Percentiles rank a stretch among this genome's conserved stretches.
These are phyloP conservation scores for Liasis olivaceus DNA, from an alignment of 2,797 vertebrate genomes.

Conservation along the genomic window DNA sequence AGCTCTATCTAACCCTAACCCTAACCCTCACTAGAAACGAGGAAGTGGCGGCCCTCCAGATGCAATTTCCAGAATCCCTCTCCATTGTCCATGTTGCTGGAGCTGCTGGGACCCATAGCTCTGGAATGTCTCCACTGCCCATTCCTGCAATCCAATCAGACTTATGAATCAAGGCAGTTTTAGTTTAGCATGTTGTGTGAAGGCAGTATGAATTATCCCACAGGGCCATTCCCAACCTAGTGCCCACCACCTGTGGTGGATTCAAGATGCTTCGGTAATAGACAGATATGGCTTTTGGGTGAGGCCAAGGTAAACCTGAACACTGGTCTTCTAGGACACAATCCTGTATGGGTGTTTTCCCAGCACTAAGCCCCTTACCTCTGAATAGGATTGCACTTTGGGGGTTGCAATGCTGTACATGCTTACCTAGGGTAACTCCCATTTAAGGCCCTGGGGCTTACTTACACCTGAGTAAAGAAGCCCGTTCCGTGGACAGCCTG, in stretches of 20 bases:
- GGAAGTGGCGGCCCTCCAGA: too few relatives aligned
- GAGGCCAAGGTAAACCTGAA: not conserved
- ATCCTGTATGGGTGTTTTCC: not conserved
- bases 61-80: not conserved
- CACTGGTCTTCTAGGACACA: not conserved
- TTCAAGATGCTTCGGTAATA: not conserved
- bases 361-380: too few relatives aligned
- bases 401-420: too few relatives aligned
- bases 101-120: not conserved
- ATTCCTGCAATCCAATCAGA: not conserved
- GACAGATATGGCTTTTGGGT: not conserved
- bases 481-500: too few relatives aligned
- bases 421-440: not conserved
- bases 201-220: not conserved
- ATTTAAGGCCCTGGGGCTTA: not conserved
- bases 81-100: not conserved
- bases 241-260: not conserved
- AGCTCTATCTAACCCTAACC: not conserved
- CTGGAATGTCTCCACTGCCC: not conserved
- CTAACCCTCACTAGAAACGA: not conserved
- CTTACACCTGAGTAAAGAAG: not conserved
- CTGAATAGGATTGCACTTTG: too few relatives aligned
- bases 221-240: not conserved
- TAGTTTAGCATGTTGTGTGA: not conserved
- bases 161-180: not conserved